phyloP scores from a whole-genome alignment of 1,140 invertebrate genomes.

The Reticulitermes speratus region DNA sequence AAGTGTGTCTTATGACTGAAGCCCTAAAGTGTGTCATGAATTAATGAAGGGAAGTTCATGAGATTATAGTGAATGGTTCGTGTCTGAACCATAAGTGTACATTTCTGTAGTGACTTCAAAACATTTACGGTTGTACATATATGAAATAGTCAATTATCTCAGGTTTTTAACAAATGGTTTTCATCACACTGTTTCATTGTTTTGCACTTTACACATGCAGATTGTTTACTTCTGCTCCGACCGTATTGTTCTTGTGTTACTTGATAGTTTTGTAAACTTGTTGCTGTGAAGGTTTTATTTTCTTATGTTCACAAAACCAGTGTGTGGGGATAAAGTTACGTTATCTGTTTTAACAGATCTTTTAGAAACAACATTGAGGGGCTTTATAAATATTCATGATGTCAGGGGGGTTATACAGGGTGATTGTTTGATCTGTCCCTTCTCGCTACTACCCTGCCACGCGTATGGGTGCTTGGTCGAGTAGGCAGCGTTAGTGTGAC shows the following conservation, averaged over 20 bases:
- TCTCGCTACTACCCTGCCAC: too few species aligned
- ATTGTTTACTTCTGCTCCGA: not conserved
- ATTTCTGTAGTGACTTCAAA: not conserved
- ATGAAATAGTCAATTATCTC: conserved; percentile 13
- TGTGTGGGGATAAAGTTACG: not conserved
- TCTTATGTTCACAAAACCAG: not conserved
- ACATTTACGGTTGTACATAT: not conserved
- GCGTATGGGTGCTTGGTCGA: too few species aligned
- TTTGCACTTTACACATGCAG: not conserved
- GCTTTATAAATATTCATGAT: not conserved
- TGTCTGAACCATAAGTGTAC: not conserved
- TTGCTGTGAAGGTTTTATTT: not conserved
- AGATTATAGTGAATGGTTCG: not conserved
- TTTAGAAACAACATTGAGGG: not conserved
- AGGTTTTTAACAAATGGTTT: not conserved
- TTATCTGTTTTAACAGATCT: not conserved
- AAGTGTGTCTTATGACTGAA: not conserved
- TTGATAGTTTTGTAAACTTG: not conserved
- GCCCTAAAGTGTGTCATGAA: not conserved
- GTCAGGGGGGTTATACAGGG: not conserved
- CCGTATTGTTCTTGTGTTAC: not conserved
- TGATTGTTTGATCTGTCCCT: too few species aligned
- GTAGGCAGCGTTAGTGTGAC: too few species aligned
- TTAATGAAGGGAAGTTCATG: not conserved
- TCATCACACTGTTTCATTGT: not conserved